Base-by-base conservation (phyloP, 1,140 invertebrate genomes). In the Aphelinus atriplicis region DNA sequence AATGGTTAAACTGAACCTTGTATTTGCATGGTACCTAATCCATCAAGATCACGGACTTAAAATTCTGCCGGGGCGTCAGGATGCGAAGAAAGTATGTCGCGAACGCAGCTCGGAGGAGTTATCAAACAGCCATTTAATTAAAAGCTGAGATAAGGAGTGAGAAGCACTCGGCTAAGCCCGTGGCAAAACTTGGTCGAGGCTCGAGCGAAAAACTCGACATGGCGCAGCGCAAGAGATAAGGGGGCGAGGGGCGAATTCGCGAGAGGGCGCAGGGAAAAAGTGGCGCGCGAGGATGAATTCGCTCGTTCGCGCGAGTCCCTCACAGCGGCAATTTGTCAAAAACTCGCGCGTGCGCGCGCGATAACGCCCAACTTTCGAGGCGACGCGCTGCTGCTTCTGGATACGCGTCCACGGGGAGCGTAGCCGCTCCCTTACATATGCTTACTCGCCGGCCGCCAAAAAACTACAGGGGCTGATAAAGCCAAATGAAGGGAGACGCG, bases 271-370 rank as follows among this genome's bases (percentile, higher is more conserved):
- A 42, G 48, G 51, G 2, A 72, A 61, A 73, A 66, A 57, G 68
- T 61, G 53, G 43, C 57, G 57, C 7, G 26, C 55, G 64, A 71
- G 53, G 71, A 61, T 60, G 67, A 75, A 76, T 77, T 66, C 61
- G 70, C 58, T 72, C 61, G 50, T 61, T 73, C 75, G 63, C 75
- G 51, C 66, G 71, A 60, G 50, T 56, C 42, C 69, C 73, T 69
- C 63, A 70, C 65, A 75, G 48, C 78, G 63, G 73, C 80, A 76
- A 82, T 82, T 81, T 82, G 79, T 82, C 80, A 82, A 76, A 75
- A 66, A 63, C 78, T 58, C 69, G 72, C 51, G 55, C 42, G n/a
- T 60, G 66, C 56, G 71, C 67, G 70, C 46, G 66, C 77, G 81
- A 82, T 82, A 81, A 80, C 77, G 69, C 46, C 73, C 67, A 81